A percentile compares a stretch with the other conserved stretches of the same genome.
These are phyloP conservation scores for Sterrhoptilus dennistouni DNA, from an alignment of 2,113 vertebrate genomes.

Conservation along the genomic window DNA sequence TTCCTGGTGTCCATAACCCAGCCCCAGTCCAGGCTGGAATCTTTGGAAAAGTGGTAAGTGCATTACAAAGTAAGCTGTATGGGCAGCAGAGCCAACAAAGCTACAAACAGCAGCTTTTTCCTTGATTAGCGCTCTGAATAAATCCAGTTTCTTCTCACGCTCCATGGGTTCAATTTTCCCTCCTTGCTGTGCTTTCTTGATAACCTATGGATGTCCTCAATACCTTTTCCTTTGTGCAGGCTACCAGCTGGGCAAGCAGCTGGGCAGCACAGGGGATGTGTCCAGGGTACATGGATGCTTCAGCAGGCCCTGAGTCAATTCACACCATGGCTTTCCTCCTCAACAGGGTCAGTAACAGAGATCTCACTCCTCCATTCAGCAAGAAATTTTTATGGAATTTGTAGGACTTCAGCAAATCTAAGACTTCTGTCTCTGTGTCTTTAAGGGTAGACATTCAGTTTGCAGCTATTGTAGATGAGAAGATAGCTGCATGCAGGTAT, in stretches of 20 bases:
- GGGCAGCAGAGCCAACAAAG: background rate
- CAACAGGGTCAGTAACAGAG: background rate
- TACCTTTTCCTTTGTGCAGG: background rate
- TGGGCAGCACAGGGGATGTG: background rate
- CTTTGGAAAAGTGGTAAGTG: background rate
- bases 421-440: background rate
- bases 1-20: background rate
- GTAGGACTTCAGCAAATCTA: background rate
- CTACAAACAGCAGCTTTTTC: background rate
- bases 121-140: accelerated
- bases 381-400: background rate
- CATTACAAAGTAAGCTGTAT: background rate
- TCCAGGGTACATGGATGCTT: background rate
- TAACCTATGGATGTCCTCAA: background rate
- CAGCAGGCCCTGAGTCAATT: background rate
- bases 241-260: background rate
- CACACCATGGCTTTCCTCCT: background rate
- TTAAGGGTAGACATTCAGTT: background rate
- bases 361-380: background rate
- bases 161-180: background rate
- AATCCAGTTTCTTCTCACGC: background rate
- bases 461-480: background rate
- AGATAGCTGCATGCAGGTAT: background rate
- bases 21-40: background rate
- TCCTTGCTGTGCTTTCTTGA: background rate